Evolutionary conservation across 1,140 invertebrate genomes (phyloP), one percentile per base, ranked within the genome.

Genomic region (Battus philenor): DNA sequence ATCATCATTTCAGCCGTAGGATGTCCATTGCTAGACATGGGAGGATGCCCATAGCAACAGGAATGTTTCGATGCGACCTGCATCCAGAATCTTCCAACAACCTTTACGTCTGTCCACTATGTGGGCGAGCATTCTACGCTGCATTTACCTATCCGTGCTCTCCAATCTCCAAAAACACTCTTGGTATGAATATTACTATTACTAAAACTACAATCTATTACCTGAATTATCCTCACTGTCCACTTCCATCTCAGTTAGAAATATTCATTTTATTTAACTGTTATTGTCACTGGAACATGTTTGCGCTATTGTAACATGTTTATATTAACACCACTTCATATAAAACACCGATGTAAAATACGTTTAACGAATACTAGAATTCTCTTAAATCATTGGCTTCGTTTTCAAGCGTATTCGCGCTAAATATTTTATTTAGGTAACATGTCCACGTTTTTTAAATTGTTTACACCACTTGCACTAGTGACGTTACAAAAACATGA

Each of bases 151-250:
- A n/a, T n/a, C n/a, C n/a, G n/a, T n/a, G n/a, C n/a, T n/a, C n/a
- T n/a, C n/a, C n/a, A n/a, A n/a, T n/a, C n/a, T n/a, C n/a, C n/a
- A n/a, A n/a, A n/a, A n/a, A n/a, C n/a, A n/a, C n/a, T n/a, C n/a
- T n/a, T n/a, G n/a, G n/a, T n/a, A n/a, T n/a, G n/a, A n/a, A n/a
- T n/a, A n/a, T n/a, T n/a, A n/a, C n/a, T n/a, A n/a, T n/a, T n/a
- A n/a, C n/a, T n/a, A n/a, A n/a, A n/a, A n/a, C n/a, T n/a, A n/a
- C n/a, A n/a, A n/a, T n/a, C n/a, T n/a, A 18, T 17, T 41, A 41
- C 38, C 38, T 41, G 38, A 41, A 29, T 26, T 41, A 17, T 41
- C 38, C n/a, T 41, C 38, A 16, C 13, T 27, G 12, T 41, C 38
- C 29, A 41, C 10, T 29, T 41, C 38, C 38, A 41, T 41, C 26